Percentiles rank a stretch among this genome's conserved stretches.
Conservation (phyloP, 1,140 invertebrate genomes). For the Belonocnema kinseyi region DNA sequence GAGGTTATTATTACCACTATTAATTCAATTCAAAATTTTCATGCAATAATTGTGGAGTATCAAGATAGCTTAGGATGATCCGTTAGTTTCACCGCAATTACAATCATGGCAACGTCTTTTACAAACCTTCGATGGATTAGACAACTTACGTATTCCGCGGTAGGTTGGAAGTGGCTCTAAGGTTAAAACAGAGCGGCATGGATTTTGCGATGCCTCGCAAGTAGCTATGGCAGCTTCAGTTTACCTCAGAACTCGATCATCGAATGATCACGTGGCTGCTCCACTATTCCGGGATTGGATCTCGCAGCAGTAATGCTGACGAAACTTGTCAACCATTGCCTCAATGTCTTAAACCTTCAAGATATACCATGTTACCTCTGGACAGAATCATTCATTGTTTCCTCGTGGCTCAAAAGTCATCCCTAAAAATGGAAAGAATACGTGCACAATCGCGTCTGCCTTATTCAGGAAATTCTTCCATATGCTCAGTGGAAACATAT, state of each 20-base stretch:
- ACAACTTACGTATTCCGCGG: not conserved
- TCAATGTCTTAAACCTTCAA: not conserved
- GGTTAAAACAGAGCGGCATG: not conserved
- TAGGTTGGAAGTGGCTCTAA: not conserved
- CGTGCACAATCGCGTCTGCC: constrained; percentile 55
- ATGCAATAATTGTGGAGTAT: constrained; percentile 58
- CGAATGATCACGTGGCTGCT: constrained; percentile 47
- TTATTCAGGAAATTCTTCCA: constrained; percentile 49
- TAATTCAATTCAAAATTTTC: constrained; percentile 57
- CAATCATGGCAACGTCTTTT: constrained; percentile 31
- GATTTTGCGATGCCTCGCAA: constrained; percentile 33
- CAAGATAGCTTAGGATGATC: constrained; percentile 61
- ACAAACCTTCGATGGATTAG: not conserved
- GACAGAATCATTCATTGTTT: constrained; percentile 40
- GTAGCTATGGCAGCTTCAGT: constrained; percentile 31
- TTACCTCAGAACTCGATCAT: constrained; percentile 45
- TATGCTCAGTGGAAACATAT: constrained; percentile 43
- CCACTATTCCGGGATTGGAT: not conserved
- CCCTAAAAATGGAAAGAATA: constrained; percentile 56
- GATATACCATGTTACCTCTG: not conserved
- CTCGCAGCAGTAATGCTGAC: constrained; percentile 24
- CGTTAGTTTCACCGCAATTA: constrained; percentile 35
- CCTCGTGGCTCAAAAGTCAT: constrained; percentile 54
- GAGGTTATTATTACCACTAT: constrained; percentile 48
- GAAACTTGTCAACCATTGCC: constrained; percentile 36